Percentiles rank a stretch among this genome's conserved stretches.
Evolutionary conservation across 2,113 vertebrate species (phyloP).

Genomic region (Xenus cinereus): DNA sequence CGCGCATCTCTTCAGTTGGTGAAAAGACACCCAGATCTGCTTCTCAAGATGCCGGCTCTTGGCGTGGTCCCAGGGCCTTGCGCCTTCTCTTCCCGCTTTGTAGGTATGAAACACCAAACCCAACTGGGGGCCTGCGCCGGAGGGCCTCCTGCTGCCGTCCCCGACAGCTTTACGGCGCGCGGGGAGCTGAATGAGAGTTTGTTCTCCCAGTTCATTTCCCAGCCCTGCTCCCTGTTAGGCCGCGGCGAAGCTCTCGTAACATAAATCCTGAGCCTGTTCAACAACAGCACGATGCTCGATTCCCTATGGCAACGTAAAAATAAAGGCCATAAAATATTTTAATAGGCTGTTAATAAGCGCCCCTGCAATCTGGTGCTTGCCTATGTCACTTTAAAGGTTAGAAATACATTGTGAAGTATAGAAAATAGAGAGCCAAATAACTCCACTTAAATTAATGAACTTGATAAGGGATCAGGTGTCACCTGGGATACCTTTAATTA

Average conservation of each 20-base stretch:
- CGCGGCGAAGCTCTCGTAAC: conserved; percentile 23
- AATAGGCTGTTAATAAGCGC: conserved; percentile 59
- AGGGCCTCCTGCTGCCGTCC: conserved; percentile 29
- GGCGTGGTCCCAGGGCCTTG: neutral
- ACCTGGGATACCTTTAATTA: conserved; percentile 68
- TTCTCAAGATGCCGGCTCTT: neutral
- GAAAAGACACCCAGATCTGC: neutral
- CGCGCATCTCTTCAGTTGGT: fast-evolving
- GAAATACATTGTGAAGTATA: conserved; percentile 60
- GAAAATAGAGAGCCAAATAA: conserved; percentile 55
- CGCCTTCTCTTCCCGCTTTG: neutral
- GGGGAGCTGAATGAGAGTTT: conserved; percentile 39
- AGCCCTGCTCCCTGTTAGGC: neutral
- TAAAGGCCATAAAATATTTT: conserved; percentile 67
- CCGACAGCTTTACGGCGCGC: neutral
- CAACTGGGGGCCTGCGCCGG: neutral
- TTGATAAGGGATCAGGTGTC: conserved; percentile 64
- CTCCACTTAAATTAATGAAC: conserved; percentile 65
- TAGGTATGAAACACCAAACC: neutral
- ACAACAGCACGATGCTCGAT: conserved; percentile 49
- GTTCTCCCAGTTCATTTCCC: conserved; percentile 54
- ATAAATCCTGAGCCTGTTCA: conserved; percentile 49
- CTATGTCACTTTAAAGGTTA: conserved; percentile 66
- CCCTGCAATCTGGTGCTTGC: conserved; percentile 56
- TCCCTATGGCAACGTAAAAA: conserved; percentile 50